Conservation (phyloP, 2,888 invertebrate species). For the Eupeodes latifasciatus region DNA sequence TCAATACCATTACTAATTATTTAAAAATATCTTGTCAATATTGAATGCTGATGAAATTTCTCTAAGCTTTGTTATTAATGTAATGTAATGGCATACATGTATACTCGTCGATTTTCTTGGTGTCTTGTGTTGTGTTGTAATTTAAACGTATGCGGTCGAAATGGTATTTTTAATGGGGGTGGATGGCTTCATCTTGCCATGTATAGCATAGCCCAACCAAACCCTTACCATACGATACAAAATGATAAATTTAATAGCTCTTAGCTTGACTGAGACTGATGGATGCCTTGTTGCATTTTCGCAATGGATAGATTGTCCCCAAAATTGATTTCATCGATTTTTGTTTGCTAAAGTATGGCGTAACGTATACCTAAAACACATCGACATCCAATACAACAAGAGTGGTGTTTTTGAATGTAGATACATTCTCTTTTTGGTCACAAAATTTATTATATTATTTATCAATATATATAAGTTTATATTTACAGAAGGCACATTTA, state of each 20-base stretch:
- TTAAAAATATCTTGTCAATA: not conserved
- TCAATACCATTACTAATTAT: too few species aligned
- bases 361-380: not conserved
- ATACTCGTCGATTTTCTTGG: not conserved
- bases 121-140: not conserved
- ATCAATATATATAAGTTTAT: too few species aligned
- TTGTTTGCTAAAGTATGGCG: too few species aligned
- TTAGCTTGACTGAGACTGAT: conserved; percentile 20
- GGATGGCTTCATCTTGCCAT: not conserved
- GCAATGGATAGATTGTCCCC: conserved; percentile 15
- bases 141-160: not conserved
- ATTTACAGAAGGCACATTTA: too few species aligned
- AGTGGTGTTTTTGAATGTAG: too few species aligned
- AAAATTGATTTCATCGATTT: conserved; percentile 45
- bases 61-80: not conserved
- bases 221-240: not conserved
- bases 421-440: too few species aligned
- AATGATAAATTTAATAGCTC: conserved; percentile 39
- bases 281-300: conserved; percentile 42
- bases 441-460: too few species aligned
- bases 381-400: too few species aligned
- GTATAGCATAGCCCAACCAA: too few species aligned
- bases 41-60: not conserved
- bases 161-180: not conserved
- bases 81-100: not conserved